Percentiles rank a stretch among this genome's conserved stretches.
Conservation (phyloP, 2,113 vertebrate species). For the Oncorhynchus kisutch region DNA sequence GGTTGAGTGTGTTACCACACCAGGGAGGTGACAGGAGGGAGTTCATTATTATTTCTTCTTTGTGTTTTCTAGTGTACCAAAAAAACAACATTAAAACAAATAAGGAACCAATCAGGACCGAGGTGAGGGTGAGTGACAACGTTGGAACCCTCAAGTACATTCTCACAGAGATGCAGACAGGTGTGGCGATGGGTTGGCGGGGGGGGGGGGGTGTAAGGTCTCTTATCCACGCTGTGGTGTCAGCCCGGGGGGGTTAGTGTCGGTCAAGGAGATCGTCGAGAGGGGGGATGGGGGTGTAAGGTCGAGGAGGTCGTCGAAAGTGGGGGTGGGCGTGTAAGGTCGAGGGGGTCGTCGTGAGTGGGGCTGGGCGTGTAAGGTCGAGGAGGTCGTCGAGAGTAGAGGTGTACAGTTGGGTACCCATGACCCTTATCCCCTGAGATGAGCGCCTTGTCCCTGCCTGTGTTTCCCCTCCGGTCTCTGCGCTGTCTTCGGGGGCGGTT, state of each 20-base stretch:
- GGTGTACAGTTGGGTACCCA: constrained; percentile 54
- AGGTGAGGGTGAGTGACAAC: constrained; percentile 66
- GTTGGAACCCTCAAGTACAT: constrained; percentile 90
- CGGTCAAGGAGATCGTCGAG: no score
- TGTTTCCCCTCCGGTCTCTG: constrained; percentile 47
- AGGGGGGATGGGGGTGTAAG: constrained; percentile 47
- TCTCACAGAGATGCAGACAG: constrained; percentile 77
- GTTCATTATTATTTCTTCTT: constrained; percentile 54
- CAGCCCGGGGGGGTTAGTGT: constrained; percentile 35
- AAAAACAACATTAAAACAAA: constrained; percentile 8
- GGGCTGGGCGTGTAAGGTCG: not conserved
- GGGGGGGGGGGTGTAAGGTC: not conserved
- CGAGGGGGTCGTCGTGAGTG: no score
- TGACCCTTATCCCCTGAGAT: constrained; percentile 66
- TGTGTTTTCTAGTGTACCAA: constrained; percentile 33
- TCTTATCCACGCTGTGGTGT: constrained; percentile 39
- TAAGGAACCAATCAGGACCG: constrained; percentile 26
- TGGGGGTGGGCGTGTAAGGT: no score
- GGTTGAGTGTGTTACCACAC: constrained; percentile 79
- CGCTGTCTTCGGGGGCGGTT: constrained; percentile 48
- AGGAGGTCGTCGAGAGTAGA: constrained; percentile 40
- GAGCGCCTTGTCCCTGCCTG: constrained; percentile 36
- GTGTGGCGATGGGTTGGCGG: constrained; percentile 36
- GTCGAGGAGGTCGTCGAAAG: no score
- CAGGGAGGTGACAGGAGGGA: constrained; percentile 64